Evolutionary conservation across 1,140 invertebrate genomes (phyloP).

Genomic region (Panonychus citri): DNA sequence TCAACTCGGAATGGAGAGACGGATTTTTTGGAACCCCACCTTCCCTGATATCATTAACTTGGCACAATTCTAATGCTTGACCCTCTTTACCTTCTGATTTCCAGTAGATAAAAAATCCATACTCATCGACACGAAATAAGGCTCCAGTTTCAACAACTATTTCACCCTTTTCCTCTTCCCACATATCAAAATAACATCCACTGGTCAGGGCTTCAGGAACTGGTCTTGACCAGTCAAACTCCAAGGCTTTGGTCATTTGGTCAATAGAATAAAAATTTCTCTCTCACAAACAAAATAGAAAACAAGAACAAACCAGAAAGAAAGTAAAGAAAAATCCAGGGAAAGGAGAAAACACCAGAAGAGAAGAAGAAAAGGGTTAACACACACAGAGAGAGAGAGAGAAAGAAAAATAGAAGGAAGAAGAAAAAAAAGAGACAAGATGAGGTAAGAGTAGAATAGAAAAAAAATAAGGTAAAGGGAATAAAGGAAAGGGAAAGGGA

Average conservation of each 20-base stretch:
- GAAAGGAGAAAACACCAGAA: too few relatives aligned
- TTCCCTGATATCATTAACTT: constrained; percentile 83
- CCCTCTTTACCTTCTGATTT: constrained; percentile 92
- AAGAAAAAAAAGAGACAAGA: too few relatives aligned
- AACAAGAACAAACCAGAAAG: too few relatives aligned
- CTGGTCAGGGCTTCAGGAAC: constrained; percentile 41
- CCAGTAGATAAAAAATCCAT: constrained; percentile 98
- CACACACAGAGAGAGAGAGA: too few relatives aligned
- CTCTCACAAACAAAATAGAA: too few relatives aligned
- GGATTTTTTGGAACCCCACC: constrained; percentile 67
- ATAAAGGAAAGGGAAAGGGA: too few relatives aligned
- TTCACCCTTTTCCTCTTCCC: constrained; percentile 52
- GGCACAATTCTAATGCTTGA: constrained; percentile 82
- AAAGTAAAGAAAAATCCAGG: too few relatives aligned
- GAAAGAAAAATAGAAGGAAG: too few relatives aligned
- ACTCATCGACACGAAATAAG: constrained; percentile 84
- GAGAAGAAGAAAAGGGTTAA: too few relatives aligned
- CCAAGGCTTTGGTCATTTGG: constrained; percentile 88
- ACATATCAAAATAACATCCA: constrained; percentile 1
- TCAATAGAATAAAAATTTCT: not conserved
- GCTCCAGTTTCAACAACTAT: constrained; percentile 65
- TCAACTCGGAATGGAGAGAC: constrained; percentile 52
- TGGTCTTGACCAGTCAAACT: constrained; percentile 90
- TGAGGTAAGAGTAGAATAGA: too few relatives aligned
- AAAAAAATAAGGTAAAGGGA: too few relatives aligned